Evolutionary conservation across 30 jellyfish, hydroid and myxozoan genomes (phyloP).

Genomic region (Aurelia sp.): DNA sequence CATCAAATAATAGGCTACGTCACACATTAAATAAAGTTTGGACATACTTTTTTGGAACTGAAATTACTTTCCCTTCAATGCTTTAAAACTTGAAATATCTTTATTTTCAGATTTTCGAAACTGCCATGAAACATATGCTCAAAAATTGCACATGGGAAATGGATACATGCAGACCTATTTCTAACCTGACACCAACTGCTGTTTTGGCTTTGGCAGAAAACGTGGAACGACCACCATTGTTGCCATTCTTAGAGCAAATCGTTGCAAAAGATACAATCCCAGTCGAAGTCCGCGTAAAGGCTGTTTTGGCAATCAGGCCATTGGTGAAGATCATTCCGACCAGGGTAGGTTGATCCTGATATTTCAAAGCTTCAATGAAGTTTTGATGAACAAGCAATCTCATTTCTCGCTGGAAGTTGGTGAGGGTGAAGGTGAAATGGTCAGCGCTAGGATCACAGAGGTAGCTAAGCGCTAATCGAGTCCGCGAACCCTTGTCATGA

Average conservation of each 20-base stretch:
- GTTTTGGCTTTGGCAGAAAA: constrained; percentile 67
- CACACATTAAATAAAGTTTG: too few relatives aligned
- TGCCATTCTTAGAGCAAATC: constrained; percentile 32
- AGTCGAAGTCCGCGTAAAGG: constrained; percentile 56
- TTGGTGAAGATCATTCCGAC: constrained; percentile 35
- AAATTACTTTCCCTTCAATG: too few relatives aligned
- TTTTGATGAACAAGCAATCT: too few relatives aligned
- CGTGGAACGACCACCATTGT: constrained; percentile 49
- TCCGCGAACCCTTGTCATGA: too few relatives aligned
- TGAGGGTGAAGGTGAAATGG: too few relatives aligned
- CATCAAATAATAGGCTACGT: too few relatives aligned
- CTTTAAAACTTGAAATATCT: background rate
- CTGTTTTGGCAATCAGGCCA: constrained; percentile 69
- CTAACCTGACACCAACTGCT: constrained; percentile 50
- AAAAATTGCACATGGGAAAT: constrained; percentile 13
- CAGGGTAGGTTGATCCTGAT: background rate
- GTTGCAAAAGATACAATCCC: constrained; percentile 36
- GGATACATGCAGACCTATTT: constrained; percentile 15
- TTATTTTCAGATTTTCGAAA: constrained; percentile 29
- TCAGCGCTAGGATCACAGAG: too few relatives aligned
- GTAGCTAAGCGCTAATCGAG: too few relatives aligned
- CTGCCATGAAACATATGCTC: constrained; percentile 12
- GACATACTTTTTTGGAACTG: too few relatives aligned
- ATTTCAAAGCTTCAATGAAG: too few relatives aligned
- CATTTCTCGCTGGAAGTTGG: too few relatives aligned